Percentiles rank a stretch among this genome's conserved stretches.
Evolutionary conservation across 2,113 vertebrate species (phyloP).

Genomic region (Petromus typicus): DNA sequence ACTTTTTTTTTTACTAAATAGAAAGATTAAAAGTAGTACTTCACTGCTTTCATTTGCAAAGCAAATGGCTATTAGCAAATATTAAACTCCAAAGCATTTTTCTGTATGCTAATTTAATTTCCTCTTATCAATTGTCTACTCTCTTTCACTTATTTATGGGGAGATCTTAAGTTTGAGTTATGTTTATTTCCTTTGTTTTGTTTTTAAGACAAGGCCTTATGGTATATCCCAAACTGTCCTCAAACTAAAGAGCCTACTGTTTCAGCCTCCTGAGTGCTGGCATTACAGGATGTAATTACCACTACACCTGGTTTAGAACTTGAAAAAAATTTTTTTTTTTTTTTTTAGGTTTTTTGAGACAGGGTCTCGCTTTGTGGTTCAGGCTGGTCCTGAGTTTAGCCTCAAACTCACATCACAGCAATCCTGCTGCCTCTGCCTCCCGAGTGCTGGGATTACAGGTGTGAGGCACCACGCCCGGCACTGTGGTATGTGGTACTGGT

Average conservation of each 20-base stretch:
- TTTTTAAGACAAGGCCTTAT: neutral
- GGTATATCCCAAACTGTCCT: neutral
- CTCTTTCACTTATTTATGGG: neutral
- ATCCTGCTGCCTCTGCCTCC: too few species aligned
- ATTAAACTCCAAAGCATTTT: neutral
- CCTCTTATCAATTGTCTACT: neutral
- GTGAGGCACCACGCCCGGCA: too few species aligned
- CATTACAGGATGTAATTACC: neutral
- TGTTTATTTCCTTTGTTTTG: neutral
- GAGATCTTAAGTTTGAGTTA: neutral
- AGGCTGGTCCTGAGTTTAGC: too few species aligned
- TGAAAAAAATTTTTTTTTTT: too few species aligned
- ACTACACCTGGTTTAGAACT: neutral
- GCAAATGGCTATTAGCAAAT: neutral
- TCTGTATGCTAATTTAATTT: conserved; percentile 41
- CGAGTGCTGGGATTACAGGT: too few species aligned
- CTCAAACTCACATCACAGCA: too few species aligned
- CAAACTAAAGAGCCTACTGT: neutral
- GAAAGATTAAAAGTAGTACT: conserved; percentile 26
- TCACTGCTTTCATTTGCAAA: conserved; percentile 26
- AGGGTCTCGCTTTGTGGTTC: too few species aligned
- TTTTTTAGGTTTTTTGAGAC: too few species aligned
- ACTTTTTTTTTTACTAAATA: conserved; percentile 29
- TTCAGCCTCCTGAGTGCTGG: neutral
- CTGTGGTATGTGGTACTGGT: too few species aligned